Evolutionary conservation across 2,888 invertebrate genomes (phyloP).

Genomic region (Synergus umbraculus): DNA sequence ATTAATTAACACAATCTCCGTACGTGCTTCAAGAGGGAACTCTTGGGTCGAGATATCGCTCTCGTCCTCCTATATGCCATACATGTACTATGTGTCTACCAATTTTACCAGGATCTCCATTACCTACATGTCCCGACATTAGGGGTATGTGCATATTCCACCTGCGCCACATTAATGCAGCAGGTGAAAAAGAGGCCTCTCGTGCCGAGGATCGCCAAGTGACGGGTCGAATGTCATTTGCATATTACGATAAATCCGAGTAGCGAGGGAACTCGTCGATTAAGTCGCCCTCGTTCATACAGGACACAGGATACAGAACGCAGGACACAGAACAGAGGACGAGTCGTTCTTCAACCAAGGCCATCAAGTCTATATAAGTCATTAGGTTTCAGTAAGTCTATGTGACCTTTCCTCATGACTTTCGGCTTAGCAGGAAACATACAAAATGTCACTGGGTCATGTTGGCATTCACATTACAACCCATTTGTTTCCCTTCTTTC

Average conservation of each 20-base stretch:
- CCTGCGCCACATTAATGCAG: conserved; percentile 40
- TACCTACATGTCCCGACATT: neutral
- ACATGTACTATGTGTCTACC: conserved; percentile 42
- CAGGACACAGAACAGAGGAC: neutral
- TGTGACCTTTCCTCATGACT: neutral
- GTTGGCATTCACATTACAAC: neutral
- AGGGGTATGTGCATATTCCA: conserved; percentile 13
- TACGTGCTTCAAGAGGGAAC: conserved; percentile 62
- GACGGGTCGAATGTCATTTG: neutral
- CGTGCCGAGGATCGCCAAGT: conserved; percentile 33
- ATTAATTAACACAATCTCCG: conserved; percentile 74
- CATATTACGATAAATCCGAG: conserved; percentile 19
- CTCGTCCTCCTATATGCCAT: conserved; percentile 20
- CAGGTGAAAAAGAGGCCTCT: conserved; percentile 44
- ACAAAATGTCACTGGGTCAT: conserved; percentile 16
- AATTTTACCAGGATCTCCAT: conserved; percentile 36
- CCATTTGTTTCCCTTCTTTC: neutral
- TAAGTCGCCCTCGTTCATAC: neutral
- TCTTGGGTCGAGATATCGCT: conserved; percentile 43
- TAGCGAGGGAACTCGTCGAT: conserved; percentile 3
- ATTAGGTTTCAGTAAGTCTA: neutral
- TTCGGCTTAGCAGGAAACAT: neutral
- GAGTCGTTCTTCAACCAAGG: conserved; percentile 8
- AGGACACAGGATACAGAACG: too few relatives aligned
- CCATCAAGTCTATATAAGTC: neutral